These are phyloP conservation scores for Plemyria rubiginata DNA, from an alignment of 2,888 invertebrate species.

Conservation along the genomic window DNA sequence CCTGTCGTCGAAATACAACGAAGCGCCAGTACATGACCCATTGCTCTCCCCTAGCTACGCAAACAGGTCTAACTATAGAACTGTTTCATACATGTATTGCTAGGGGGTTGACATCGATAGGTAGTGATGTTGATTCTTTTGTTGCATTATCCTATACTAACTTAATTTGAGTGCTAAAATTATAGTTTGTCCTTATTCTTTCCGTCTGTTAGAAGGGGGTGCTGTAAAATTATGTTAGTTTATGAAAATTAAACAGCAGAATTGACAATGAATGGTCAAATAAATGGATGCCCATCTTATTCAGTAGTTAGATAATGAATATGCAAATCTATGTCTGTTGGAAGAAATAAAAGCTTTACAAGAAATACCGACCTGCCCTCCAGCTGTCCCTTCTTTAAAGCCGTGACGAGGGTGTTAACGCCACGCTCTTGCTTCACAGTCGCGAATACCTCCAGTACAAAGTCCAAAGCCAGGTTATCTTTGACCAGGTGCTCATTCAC, in stretches of 20 bases:
- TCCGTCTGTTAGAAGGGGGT: too few relatives aligned
- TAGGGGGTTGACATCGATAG: conserved; percentile 29
- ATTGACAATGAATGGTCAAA: too few relatives aligned
- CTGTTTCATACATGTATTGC: conserved; percentile 23
- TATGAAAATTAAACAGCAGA: too few relatives aligned
- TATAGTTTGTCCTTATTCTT: too few relatives aligned
- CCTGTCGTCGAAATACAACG: conserved; percentile 51
- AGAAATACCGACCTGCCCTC: conserved; percentile 84
- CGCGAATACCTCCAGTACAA: conserved; percentile 95
- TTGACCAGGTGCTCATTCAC: conserved; percentile 97
- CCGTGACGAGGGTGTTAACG: conserved; percentile 92
- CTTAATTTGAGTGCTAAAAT: too few relatives aligned
- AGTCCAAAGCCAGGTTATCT: conserved; percentile 97
- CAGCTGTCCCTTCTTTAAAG: conserved; percentile 94
- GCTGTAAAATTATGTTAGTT: too few relatives aligned
- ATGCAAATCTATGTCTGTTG: too few relatives aligned
- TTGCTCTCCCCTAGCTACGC: conserved; percentile 50
- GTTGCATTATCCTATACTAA: too few relatives aligned
- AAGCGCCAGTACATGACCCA: conserved; percentile 74
- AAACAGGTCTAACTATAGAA: conserved; percentile 37
- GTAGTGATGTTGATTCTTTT: too few relatives aligned
- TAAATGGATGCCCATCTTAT: too few relatives aligned
- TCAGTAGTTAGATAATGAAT: background rate
- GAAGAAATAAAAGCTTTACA: background rate
- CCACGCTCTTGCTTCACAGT: conserved; percentile 97